phyloP scores from a whole-genome alignment of 2,797 vertebrate genomes.

The Sitta carolinensis region DNA sequence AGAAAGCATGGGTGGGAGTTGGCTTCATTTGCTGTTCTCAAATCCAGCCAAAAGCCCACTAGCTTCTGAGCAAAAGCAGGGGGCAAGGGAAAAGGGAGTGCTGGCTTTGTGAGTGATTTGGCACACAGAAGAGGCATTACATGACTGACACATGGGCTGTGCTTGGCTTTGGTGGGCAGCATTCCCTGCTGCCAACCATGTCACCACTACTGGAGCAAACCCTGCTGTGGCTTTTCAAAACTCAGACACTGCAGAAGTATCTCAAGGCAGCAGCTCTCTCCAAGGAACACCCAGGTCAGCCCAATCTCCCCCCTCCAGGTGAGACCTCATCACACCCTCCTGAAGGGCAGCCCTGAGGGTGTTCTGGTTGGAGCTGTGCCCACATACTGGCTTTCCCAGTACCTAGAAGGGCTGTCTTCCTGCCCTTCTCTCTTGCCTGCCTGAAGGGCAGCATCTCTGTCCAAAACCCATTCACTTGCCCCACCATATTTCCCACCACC shows the following conservation, averaged over 20 bases:
- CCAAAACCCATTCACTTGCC: accelerated
- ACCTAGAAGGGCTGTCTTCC: background rate
- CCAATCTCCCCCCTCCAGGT: accelerated
- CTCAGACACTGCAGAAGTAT: accelerated
- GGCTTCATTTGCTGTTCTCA: background rate
- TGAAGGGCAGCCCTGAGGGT: background rate
- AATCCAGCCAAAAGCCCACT: background rate
- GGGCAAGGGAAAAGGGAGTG: background rate
- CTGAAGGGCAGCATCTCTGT: background rate
- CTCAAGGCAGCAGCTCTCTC: background rate
- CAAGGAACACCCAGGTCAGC: accelerated
- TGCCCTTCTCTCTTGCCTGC: accelerated
- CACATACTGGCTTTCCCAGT: background rate
- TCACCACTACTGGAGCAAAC: background rate
- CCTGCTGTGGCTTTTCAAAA: background rate
- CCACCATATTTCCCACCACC: accelerated
- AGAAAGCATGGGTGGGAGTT: background rate
- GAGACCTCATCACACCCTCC: accelerated
- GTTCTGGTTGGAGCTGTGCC: background rate
- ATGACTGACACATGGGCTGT: accelerated
- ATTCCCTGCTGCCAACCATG: background rate
- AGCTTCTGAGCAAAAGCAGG: background rate
- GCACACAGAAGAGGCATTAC: accelerated
- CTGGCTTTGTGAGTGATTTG: accelerated
- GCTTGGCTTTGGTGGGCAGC: accelerated